Evolutionary conservation across 2,113 vertebrate genomes (phyloP), one percentile per base, ranked within the genome.

Genomic region (Pelmatolapia mariae): DNA sequence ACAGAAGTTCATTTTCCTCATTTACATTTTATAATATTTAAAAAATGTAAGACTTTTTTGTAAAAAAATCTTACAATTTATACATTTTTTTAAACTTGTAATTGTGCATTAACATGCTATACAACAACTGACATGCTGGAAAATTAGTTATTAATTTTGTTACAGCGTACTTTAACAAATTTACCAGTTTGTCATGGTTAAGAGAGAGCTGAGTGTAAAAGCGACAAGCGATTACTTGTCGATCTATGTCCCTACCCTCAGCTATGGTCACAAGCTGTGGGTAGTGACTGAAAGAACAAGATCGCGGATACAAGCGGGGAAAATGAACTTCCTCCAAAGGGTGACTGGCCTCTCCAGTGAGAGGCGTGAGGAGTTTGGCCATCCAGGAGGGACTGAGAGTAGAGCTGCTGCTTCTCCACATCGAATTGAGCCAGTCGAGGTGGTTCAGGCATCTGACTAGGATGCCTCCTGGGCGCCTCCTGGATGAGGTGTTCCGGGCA

Each of bases 401-500:
- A 33, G 1, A 61, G 29, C 29, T 1, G 0, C 0, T 61, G 29
- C 15, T 61, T 4, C 57, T 61, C 57, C 1, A 61, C 57, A 18
- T 61, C 8, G 8, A 18, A 61, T 18, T 8, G 57, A 61, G 29
- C 57, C 29, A 61, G 29, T 61, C 29, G 1, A 31, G 57, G 57
- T 61, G 57, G 57, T 33, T 61, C 0, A 61, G 57, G 57, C 8
- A 31, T 10, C 3, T 61, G 57, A 59, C 3, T 4, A 59, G 56
- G 15, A 59, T 59, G 57, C 57, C 29, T 19, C 29, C 24, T 54
- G 52, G 52, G 52, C 1, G 0, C 52, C n/a, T 53, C 52, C 54
- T 4, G 57, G 57, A 16, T 19, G 0, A 61, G 57, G 57, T 7
- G 57, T 61, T 61, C 0, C 0, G 3, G 57, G 29, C 29, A 61